Conservation (phyloP, 1,140 invertebrate genomes). For the Pomacea maculata region DNA sequence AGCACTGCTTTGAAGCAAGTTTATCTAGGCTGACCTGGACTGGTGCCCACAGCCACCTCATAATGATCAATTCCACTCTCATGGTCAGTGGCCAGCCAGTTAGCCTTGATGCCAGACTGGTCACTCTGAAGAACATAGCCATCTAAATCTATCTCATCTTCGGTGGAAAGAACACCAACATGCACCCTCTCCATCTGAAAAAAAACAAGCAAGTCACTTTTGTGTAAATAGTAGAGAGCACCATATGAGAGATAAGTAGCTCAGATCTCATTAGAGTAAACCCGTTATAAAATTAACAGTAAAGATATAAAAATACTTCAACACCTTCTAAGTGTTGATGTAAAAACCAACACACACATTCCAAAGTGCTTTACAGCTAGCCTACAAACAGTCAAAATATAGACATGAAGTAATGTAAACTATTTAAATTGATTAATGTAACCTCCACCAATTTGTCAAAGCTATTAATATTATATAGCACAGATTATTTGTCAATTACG, state of each 20-base stretch:
- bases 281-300: too few species aligned
- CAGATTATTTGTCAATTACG: not conserved
- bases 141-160: constrained; percentile 36
- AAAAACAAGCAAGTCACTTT: not conserved
- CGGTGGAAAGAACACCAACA: constrained; percentile 37
- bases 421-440: too few species aligned
- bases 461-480: not conserved
- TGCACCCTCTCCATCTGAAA: constrained; percentile 15
- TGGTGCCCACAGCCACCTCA: constrained; percentile 41
- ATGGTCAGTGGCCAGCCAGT: constrained; percentile 36
- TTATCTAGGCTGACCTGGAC: constrained; percentile 23
- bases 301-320: too few species aligned
- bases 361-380: too few species aligned
- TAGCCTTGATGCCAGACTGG: constrained; percentile 37
- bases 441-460: too few species aligned
- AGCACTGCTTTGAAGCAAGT: not conserved
- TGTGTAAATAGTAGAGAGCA: too few species aligned
- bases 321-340: too few species aligned
- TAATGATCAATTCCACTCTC: constrained; percentile 40
- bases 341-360: too few species aligned
- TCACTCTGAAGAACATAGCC: constrained; percentile 40
- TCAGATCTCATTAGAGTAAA: too few species aligned
- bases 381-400: too few species aligned
- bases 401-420: too few species aligned
- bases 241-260: too few species aligned